These are phyloP conservation scores for Tetragonula carbonaria DNA, from an alignment of 2,888 invertebrate genomes.

Conservation along the genomic window DNA sequence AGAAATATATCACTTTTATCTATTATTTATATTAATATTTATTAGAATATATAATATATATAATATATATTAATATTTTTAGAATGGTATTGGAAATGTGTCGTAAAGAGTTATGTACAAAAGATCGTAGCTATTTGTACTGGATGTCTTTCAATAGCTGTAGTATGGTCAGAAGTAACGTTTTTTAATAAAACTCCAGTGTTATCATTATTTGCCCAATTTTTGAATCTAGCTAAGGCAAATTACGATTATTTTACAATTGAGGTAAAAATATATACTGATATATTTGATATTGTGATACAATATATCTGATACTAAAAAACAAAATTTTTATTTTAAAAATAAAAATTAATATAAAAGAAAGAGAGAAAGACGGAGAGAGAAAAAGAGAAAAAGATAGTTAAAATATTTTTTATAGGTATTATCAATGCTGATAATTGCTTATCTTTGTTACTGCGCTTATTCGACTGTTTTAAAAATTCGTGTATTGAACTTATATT, in stretches of 20 bases:
- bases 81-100: conserved; percentile 99
- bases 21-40: not conserved
- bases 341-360: not conserved
- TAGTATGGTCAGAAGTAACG: conserved; percentile 99
- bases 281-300: too few relatives aligned
- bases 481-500: conserved; percentile 97
- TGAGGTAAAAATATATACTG: conserved; percentile 87
- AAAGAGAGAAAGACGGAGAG: not conserved
- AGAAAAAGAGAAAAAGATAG: not conserved
- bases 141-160: conserved; percentile 92
- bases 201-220: conserved; percentile 97
- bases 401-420: conserved; percentile 86
- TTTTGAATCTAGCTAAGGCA: conserved; percentile 92
- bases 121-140: conserved; percentile 90
- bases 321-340: not conserved
- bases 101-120: conserved; percentile 90
- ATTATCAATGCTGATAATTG: conserved; percentile 95
- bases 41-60: not conserved
- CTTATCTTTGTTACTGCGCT: conserved; percentile 98
- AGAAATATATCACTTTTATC: not conserved
- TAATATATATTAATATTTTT: conserved; percentile 73
- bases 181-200: conserved; percentile 97
- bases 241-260: conserved; percentile 97
- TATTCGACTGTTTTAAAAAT: conserved; percentile 99
- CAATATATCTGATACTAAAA: not conserved